phyloP scores from a whole-genome alignment of 2,113 vertebrate species.

The Phoxinus phoxinus region DNA sequence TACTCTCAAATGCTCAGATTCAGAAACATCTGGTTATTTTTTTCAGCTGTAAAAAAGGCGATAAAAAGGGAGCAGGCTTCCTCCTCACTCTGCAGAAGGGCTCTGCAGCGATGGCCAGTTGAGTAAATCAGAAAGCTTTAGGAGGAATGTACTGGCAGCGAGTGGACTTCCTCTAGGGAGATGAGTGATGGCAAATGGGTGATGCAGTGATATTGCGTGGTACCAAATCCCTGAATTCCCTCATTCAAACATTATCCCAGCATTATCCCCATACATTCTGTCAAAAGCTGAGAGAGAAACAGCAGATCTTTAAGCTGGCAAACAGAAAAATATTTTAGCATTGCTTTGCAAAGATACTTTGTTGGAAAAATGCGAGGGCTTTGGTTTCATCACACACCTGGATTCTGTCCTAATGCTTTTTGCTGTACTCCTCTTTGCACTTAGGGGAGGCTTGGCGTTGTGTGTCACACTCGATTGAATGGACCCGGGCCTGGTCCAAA shows the following conservation, averaged over 20 bases:
- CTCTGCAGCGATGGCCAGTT: constrained; percentile 60
- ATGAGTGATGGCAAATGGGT: constrained; percentile 50
- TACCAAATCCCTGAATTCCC: constrained; percentile 19
- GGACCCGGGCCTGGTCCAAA: constrained; percentile 36
- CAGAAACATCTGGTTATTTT: constrained; percentile 70
- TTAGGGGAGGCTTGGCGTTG: constrained; percentile 27
- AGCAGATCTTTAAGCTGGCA: not conserved
- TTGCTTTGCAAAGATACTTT: constrained; percentile 4
- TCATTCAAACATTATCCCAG: not conserved
- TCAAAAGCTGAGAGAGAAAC: constrained; percentile 3
- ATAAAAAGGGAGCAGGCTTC: constrained; percentile 72
- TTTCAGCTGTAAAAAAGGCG: constrained; percentile 49
- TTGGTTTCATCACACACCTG: constrained; percentile 37
- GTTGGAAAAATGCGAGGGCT: not conserved
- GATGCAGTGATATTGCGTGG: constrained; percentile 56
- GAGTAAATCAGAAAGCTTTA: constrained; percentile 69
- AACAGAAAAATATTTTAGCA: constrained; percentile 19
- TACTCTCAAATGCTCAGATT: constrained; percentile 71
- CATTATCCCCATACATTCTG: constrained; percentile 1
- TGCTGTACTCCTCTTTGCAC: constrained; percentile 17
- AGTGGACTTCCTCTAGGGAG: constrained; percentile 64
- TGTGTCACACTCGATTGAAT: constrained; percentile 6
- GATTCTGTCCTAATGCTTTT: constrained; percentile 41
- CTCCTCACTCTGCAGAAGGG: constrained; percentile 65
- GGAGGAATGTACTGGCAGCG: constrained; percentile 68